phyloP scores from a whole-genome alignment of 2,113 vertebrate genomes.

The Dinomys branickii region DNA sequence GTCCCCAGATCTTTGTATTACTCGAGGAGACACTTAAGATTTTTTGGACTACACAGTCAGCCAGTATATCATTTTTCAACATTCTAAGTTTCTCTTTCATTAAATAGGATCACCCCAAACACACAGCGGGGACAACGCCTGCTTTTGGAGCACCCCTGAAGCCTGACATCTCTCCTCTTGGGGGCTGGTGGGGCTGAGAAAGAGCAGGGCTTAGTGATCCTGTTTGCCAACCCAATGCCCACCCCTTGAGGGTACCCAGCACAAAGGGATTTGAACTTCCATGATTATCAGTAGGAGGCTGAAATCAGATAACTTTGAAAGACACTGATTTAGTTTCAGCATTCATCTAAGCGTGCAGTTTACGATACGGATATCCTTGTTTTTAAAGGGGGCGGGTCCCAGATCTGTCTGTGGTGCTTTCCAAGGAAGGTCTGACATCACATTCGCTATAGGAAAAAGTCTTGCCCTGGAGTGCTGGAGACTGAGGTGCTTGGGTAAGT shows the following conservation, averaged over 20 bases:
- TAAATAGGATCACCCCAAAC: conserved; percentile 3
- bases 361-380: not conserved
- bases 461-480: not conserved
- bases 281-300: conserved; percentile 24
- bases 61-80: not conserved
- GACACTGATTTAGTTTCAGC: not conserved
- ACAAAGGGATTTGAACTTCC: conserved; percentile 28
- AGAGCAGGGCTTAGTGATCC: not conserved
- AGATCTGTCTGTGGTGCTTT: not conserved
- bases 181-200: not conserved
- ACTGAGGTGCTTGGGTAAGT: not conserved
- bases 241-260: not conserved
- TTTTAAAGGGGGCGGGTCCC: not conserved
- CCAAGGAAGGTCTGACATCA: not conserved
- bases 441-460: not conserved
- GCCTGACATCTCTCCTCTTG: not conserved
- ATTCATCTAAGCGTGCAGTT: not conserved
- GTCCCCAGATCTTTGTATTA: not conserved
- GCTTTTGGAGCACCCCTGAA: conserved; percentile 12
- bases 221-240: not conserved
- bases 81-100: conserved; percentile 42
- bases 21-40: not conserved
- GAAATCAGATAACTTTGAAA: conserved; percentile 3
- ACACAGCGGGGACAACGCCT: not conserved
- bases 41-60: not conserved